Evolutionary conservation across 2,113 vertebrate species (phyloP), one percentile per base, ranked within the genome.

Genomic region (Macroglossus sobrinus): DNA sequence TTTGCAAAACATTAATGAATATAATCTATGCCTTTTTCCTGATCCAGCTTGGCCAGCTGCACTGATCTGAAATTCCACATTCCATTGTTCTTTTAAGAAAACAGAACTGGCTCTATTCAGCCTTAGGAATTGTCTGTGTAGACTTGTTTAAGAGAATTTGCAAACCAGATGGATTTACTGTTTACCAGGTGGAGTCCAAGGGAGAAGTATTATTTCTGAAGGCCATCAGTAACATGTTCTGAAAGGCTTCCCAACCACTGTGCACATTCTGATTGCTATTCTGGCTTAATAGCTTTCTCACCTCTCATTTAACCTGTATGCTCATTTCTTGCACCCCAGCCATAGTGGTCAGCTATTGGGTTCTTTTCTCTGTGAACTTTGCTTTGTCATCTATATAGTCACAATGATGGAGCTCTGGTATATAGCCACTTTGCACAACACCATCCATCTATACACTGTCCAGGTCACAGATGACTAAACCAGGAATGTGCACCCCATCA

Each of bases 111-210:
- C 97, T 98, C 97, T 97, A 96, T 97, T 84, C 43, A 91, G 95
- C 82, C 96, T 82, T 57, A 89, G 96, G 92, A 97, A 96, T 97
- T 96, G 95, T 95, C 97, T 97, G 91, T 96, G 96, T 93, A 93
- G 88, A 96, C 86, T 97, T 97, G 87, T 96, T 97, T 95, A 97
- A 90, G 91, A 89, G 97, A 98, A 98, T 97, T 97, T 96, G 96
- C 96, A 97, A 98, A 98, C 94, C 97, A 98, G 97, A 97, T 98
- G 96, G 75, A 21, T 74, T 97, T 95, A 95, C 89, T 98, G 86
- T 94, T 93, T 93, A 97, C 97, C 93, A 69, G 92, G 50, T 94
- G 80, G 81, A 88, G 72, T 89, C 28, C 76, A 64, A 76, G 78
- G 47, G 33, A 57, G 94, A 92, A 92, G 22, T 7, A 15, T 72